Base-by-base conservation (phyloP, 2,888 invertebrate genomes). In the Ormyrus pomaceus region DNA sequence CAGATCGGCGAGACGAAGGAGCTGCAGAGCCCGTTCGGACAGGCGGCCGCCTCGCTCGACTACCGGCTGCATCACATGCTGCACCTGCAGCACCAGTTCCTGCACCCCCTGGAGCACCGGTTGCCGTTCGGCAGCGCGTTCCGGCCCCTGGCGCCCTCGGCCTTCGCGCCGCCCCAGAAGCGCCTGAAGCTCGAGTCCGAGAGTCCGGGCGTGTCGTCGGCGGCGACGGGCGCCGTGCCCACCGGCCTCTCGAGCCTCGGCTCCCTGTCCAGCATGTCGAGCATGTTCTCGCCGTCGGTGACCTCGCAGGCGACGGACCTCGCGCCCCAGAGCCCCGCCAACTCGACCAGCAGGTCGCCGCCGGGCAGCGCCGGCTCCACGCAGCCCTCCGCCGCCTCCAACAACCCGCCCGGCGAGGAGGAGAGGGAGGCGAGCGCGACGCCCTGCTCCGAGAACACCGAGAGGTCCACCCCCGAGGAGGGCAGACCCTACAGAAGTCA, bases 21-120 rank as follows among this genome's bases (percentile, higher is more conserved):
- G 87, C 92, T 94, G 80, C 94, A 94, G 90, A 92, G 93, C 89
- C 94, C 93, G 86, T 94, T 93, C 91, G 89, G 90, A 77, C 93
- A 93, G 85, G 93, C 93, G 86, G 92, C 93, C 85, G 93, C 92
- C 86, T 92, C 89, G 4, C 88, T 91, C 65, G 91, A 92, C 83
- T 94, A 94, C 88, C 94, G 94, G 82, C 91, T 94, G 45, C 95
- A 95, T 91, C 93, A 95, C 84, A 92, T 95, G 88, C 93, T 94
- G 86, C 95, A 94, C 87, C 92, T 95, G 85, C 95, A 94, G 88
- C 95, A 94, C 83, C 95, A 95, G 88, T 94, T 95, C 87, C 91
- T 95, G 82, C 95, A 94, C 86, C 94, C 95, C 61, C 91, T 95
- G 81, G 93, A 93, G 86, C 93, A 93, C 83, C 92, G 93, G 87